Evolutionary conservation across 2,113 vertebrate genomes (phyloP).

Genomic region (Elaphurus davidianus): DNA sequence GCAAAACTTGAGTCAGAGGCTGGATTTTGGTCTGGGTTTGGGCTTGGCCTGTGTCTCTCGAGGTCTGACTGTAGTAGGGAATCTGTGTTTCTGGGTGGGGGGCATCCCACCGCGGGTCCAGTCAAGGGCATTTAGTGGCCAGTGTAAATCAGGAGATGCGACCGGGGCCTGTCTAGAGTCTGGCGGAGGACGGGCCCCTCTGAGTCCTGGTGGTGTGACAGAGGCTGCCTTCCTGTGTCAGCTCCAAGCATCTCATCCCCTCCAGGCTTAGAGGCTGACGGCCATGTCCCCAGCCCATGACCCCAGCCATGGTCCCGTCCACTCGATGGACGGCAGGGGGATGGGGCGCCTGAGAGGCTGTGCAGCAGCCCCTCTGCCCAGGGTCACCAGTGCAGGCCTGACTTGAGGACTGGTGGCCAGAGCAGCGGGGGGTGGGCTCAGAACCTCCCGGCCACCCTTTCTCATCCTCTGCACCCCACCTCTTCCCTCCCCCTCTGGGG

Average conservation of each 20-base stretch:
- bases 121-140: no score
- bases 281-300: not conserved
- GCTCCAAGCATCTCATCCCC: not conserved
- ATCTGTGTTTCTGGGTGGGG: not conserved
- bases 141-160: not conserved
- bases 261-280: not conserved
- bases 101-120: not conserved
- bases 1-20: not conserved
- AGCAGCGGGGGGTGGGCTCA: not conserved
- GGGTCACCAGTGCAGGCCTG: not conserved
- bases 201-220: not conserved
- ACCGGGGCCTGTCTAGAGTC: not conserved
- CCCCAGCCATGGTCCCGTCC: not conserved
- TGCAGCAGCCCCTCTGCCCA: rapidly evolving
- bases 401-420: not conserved
- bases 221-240: not conserved
- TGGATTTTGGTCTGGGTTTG: not conserved
- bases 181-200: no score
- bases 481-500: not conserved
- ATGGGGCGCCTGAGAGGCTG: not conserved
- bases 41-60: not conserved
- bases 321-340: rapidly evolving
- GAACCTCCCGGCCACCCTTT: not conserved
- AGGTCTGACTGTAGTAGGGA: no score
- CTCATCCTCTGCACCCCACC: not conserved